Conservation (phyloP, 2,888 invertebrate genomes). For the Phragmatobia fuliginosa region DNA sequence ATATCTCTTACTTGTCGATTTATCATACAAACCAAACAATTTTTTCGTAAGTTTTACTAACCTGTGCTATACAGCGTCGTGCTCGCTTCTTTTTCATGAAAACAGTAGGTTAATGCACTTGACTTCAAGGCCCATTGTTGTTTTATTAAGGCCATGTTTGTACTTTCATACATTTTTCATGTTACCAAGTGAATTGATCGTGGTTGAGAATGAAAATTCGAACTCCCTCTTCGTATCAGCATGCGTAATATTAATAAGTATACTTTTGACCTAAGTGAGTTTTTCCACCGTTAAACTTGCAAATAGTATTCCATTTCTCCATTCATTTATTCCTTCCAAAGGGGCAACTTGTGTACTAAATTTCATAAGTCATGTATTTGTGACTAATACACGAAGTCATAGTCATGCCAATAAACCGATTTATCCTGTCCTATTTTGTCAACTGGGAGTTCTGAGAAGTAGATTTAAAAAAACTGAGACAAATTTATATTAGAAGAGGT, state of each 20-base stretch:
- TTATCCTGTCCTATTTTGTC: no score
- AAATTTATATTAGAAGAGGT: no score
- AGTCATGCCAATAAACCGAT: no score
- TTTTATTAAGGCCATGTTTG: slow-evolving; percentile 55
- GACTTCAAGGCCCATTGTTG: slow-evolving; percentile 57
- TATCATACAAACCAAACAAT: not conserved
- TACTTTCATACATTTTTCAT: slow-evolving; percentile 19
- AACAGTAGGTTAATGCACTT: slow-evolving; percentile 65
- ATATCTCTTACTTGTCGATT: not conserved
- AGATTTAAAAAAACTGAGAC: no score
- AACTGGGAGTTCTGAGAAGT: no score
- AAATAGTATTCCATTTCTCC: not conserved
- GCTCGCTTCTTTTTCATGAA: slow-evolving; percentile 33
- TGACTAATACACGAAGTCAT: no score
- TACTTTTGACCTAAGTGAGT: not conserved
- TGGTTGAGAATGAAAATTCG: not conserved
- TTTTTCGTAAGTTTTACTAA: slow-evolving; percentile 13
- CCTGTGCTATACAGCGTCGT: slow-evolving; percentile 18
- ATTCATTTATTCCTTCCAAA: no score
- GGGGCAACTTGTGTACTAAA: no score
- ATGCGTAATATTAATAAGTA: not conserved
- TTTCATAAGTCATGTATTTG: no score
- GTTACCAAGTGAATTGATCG: not conserved
- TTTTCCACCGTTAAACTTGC: not conserved
- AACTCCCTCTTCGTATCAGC: not conserved